Conservation (phyloP, 2,888 invertebrate species). For the Blera fallax region DNA sequence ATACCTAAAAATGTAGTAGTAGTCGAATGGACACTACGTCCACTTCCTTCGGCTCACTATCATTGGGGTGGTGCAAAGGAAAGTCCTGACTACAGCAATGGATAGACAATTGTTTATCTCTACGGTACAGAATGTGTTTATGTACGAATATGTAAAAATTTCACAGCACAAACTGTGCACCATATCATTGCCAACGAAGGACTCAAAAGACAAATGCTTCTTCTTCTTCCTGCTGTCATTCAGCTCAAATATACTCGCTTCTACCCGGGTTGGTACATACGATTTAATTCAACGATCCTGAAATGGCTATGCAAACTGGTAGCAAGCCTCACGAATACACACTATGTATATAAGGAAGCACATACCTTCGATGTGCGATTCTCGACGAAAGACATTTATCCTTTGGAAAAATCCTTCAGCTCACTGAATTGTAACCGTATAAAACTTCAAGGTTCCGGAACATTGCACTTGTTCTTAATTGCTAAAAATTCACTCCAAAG, state of each 20-base stretch:
- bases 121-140: neutral
- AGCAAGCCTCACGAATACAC: neutral
- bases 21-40: too few species aligned
- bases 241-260: neutral
- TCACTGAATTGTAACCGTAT: slow-evolving; percentile 4
- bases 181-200: neutral
- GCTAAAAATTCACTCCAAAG: slow-evolving; percentile 1
- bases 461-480: slow-evolving; percentile 28
- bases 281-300: neutral
- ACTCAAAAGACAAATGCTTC: neutral
- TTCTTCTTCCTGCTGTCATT: neutral
- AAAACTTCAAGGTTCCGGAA: slow-evolving; percentile 23
- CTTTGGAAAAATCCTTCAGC: neutral
- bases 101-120: neutral
- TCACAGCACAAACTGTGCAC: neutral
- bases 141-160: neutral
- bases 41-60: too few species aligned
- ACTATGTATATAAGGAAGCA: neutral
- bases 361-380: neutral
- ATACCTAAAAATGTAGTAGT: too few species aligned
- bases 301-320: neutral
- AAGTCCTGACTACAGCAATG: neutral
- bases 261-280: neutral
- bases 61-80: too few species aligned
- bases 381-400: slow-evolving; percentile 21